Evolutionary conservation across 1,140 invertebrate genomes (phyloP).

Genomic region (Bombus affinis): DNA sequence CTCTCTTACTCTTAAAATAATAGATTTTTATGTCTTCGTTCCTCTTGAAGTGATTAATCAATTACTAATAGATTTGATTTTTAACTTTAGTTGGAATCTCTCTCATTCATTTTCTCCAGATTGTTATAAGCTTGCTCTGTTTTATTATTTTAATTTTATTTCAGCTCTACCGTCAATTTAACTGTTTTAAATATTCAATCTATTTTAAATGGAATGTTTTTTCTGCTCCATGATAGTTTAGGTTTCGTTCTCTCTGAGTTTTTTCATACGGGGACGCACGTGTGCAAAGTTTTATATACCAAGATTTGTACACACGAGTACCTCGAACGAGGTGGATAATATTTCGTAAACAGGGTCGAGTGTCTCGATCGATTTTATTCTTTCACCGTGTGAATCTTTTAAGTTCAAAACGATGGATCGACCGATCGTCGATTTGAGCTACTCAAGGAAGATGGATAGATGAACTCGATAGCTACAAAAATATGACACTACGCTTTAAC

Average conservation of each 20-base stretch:
- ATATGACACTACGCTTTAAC: not conserved
- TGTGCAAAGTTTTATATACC: conserved; percentile 29
- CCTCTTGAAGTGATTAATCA: not conserved
- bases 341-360: conserved; percentile 54
- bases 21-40: not conserved
- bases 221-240: not conserved
- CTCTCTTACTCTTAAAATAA: not conserved
- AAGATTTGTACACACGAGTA: conserved; percentile 28
- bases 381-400: conserved; percentile 22
- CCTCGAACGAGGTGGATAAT: conserved; percentile 39
- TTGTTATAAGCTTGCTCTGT: not conserved
- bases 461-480: not conserved
- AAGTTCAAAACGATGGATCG: not conserved
- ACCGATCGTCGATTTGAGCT: conserved; percentile 11
- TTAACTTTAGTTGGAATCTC: not conserved
- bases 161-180: not conserved
- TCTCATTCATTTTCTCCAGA: not conserved
- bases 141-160: not conserved
- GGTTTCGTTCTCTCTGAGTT: not conserved
- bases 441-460: conserved; percentile 2
- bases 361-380: conserved; percentile 41
- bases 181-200: not conserved
- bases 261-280: conserved; percentile 17
- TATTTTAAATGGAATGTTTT: not conserved
- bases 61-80: no score